Base-by-base conservation (phyloP, 2,113 vertebrate species). In the Anthoscopus minutus region DNA sequence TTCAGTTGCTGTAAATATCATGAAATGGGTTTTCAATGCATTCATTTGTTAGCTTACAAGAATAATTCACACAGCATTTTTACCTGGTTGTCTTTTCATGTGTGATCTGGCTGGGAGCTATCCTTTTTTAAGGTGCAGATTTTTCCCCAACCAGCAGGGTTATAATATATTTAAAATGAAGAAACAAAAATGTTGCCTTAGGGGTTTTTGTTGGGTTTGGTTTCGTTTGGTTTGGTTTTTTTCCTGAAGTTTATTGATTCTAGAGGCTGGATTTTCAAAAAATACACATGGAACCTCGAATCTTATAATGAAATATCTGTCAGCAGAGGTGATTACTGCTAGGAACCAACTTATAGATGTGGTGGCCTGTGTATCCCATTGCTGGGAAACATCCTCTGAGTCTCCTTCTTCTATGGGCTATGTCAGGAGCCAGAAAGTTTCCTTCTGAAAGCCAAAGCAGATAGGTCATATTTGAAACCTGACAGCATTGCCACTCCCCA, bases 401-500 rank as follows among this genome's bases (percentile, higher is more conserved):
- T 40, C 37, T 78, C 17, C 38, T 28, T n/a, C 80, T 80, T 28
- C 38, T 58, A 7, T 5, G 17, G 50, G n/a, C 33, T 81, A 0
- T 44, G 38, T 35, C 0, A 0, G 23, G 40, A 67, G 69, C 37
- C 6, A 6, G 64, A 45, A 50, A 53, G 13, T 54, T 87, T 44
- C 38, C 27, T 89, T 77, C 30, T 31, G 56, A 74, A 48, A 81
- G 65, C 35, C 70, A 33, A 35, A 65, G 58, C 33, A 86, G 85
- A 86, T 78, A 96, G 89, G 79, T 93, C 71, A 15, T 60, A 51
- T 89, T 89, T 89, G 82, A 95, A 95, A 95, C 88, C 92, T 96
- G 92, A 77, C 94, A 86, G 48, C 13, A 0, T 38, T 71, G 67
- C 89, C 92, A 62, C 61, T 94, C 93, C 90, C 82, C 23, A 7